phyloP scores from a whole-genome alignment of 2,888 invertebrate species.

The Glaucopsyche alexis region DNA sequence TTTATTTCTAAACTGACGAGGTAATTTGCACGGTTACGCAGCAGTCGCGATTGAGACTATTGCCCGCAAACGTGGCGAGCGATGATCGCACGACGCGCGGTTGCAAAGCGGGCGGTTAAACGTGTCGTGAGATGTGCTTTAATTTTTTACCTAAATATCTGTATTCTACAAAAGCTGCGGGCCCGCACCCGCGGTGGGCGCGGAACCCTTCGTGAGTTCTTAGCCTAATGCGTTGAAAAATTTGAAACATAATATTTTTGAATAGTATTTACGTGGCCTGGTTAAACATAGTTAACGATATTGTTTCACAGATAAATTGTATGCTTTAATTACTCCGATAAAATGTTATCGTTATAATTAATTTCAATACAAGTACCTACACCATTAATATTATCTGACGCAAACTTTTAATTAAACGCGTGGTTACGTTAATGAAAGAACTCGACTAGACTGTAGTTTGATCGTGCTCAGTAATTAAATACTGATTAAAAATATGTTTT shows the following conservation, averaged over 20 bases:
- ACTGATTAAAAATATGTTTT: background rate
- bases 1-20: no score
- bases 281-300: conserved; percentile 31
- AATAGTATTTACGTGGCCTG: background rate
- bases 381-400: conserved; percentile 38
- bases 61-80: no score
- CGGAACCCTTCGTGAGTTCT: no score
- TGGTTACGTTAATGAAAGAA: conserved; percentile 33
- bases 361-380: conserved; percentile 33
- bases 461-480: conserved; percentile 22
- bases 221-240: background rate
- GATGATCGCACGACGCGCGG: no score
- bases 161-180: no score
- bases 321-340: conserved; percentile 37
- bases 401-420: conserved; percentile 39
- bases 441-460: conserved; percentile 18
- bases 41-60: no score
- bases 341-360: conserved; percentile 39
- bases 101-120: no score
- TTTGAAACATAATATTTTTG: background rate
- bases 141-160: no score
- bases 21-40: no score
- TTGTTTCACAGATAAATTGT: conserved; percentile 38
- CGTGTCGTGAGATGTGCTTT: no score
- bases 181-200: no score